A percentile compares a stretch with the other conserved stretches of the same genome.
These are phyloP conservation scores for Drosophila busckii DNA, from an alignment of 1,140 invertebrate species.

Conservation along the genomic window DNA sequence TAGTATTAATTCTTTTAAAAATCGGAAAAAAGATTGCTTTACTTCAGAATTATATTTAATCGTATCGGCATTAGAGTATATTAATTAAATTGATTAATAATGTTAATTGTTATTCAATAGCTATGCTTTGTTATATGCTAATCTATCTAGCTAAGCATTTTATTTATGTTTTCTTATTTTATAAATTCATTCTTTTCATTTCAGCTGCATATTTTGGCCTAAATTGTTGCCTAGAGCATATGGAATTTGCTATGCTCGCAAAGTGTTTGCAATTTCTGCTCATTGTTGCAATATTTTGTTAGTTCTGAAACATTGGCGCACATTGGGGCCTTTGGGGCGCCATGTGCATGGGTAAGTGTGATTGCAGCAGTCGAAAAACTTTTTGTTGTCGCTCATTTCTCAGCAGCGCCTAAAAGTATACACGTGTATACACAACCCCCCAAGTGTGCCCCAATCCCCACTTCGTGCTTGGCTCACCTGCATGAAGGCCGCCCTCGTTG, in stretches of 20 bases:
- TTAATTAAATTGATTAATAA: no score
- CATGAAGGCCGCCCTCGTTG: conserved; percentile 18
- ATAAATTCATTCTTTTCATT: no score
- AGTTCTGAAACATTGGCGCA: conserved; percentile 39
- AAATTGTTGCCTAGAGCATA: neutral
- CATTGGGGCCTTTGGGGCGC: conserved; percentile 1
- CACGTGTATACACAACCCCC: conserved; percentile 17
- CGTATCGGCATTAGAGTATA: no score
- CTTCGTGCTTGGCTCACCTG: conserved; percentile 48
- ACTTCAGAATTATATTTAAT: no score
- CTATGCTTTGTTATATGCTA: no score
- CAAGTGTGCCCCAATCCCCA: conserved; percentile 19
- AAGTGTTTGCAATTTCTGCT: neutral
- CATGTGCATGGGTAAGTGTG: no score
- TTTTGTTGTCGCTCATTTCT: conserved; percentile 25
- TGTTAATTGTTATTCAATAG: no score
- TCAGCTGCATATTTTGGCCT: no score
- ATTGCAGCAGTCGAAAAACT: neutral
- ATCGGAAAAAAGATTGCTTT: no score
- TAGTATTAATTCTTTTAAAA: no score
- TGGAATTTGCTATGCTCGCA: neutral
- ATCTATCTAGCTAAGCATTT: no score
- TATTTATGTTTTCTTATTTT: no score
- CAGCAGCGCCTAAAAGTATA: conserved; percentile 58
- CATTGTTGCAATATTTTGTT: conserved; percentile 43